Base-by-base conservation (phyloP, 2,888 invertebrate genomes). In the Listrodromus nycthemerus region DNA sequence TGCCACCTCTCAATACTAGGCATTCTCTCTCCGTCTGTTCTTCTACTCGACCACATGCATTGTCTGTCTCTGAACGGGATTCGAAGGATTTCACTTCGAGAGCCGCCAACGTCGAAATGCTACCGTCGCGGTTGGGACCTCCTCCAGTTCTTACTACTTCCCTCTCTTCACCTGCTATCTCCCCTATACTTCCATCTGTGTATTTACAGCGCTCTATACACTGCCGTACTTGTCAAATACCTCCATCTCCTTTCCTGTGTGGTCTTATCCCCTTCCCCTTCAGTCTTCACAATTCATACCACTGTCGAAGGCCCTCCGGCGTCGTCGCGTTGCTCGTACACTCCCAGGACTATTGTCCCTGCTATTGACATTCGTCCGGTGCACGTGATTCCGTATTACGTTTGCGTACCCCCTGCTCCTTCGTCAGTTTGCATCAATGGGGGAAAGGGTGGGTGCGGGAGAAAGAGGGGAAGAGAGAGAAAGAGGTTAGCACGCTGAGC, bases 361-460 rank as follows among this genome's bases (percentile, higher is more conserved):
- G 50, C 73, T 82, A 82, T 82, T 82, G 82, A 78, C 82, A 82
- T 82, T 82, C 82, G 73, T 78, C 78, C 78, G 69, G 73, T 69
- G 74, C 61, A 69, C 78, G 66, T 52, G 63, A 74, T 63, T 78
- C 63, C 41, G 63, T 78, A 82, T 78, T 82, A 78, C 82, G 82
- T 82, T 82, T 82, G 76, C 78, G 45, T 74, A 74, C 73, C 73
- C 52, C 37, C 61, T 41, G 67, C 27, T 58, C 55, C 69, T 69
- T 61, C 69, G 52, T 82, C 78, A 50, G 78, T 82, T 82, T 78
- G 69, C 78, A 69, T 78, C 73, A 82, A 78, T 82, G 65, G 67
- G 71, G 48, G 66, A 48, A 13, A 48, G 30, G 1, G 27, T 7
- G 58, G 6, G 55, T 8, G 52, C 5, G 65, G 45, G 33, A 55